Percentiles rank a stretch among this genome's conserved stretches.
Evolutionary conservation across 2,888 invertebrate genomes (phyloP).

Genomic region (Synanthedon tipuliformis): DNA sequence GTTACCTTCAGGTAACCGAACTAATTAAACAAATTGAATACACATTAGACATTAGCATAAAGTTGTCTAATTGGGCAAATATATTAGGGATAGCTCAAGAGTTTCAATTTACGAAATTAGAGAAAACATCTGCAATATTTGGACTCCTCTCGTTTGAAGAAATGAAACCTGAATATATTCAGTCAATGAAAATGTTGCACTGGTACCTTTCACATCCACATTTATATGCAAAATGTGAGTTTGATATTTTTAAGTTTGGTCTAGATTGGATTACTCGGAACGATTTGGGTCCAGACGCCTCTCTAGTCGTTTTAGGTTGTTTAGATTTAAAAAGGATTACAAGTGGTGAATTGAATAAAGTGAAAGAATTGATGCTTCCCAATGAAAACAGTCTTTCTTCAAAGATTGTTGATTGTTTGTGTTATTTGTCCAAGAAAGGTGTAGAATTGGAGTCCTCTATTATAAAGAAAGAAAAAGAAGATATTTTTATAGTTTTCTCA

Average conservation of each 20-base stretch:
- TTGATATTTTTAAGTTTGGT: slow-evolving; percentile 50
- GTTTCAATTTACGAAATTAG: slow-evolving; percentile 29
- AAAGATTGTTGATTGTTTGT: slow-evolving; percentile 37
- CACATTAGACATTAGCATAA: slow-evolving; percentile 32
- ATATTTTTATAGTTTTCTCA: slow-evolving; percentile 29
- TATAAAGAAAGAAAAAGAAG: slow-evolving; percentile 17
- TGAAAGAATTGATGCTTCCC: slow-evolving; percentile 20
- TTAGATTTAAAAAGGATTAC: slow-evolving; percentile 36
- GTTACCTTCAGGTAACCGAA: slow-evolving; percentile 51
- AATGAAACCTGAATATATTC: slow-evolving; percentile 37
- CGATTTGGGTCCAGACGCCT: slow-evolving; percentile 38
- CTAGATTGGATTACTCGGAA: slow-evolving; percentile 34
- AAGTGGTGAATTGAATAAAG: slow-evolving; percentile 25
- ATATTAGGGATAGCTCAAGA: slow-evolving; percentile 43
- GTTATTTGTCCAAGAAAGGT: slow-evolving; percentile 17
- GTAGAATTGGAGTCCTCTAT: slow-evolving; percentile 13
- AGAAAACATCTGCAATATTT: slow-evolving; percentile 29
- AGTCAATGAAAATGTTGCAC: slow-evolving; percentile 33
- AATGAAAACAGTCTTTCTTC: slow-evolving; percentile 32
- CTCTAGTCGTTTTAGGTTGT: slow-evolving; percentile 42
- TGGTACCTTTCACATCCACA: slow-evolving; percentile 59
- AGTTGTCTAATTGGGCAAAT: slow-evolving; percentile 37
- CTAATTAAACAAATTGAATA: slow-evolving; percentile 48
- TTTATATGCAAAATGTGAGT: slow-evolving; percentile 34
- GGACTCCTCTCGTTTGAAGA: slow-evolving; percentile 40